Conservation (phyloP, 2,888 invertebrate species). For the Drosophila diplacantha region DNA sequence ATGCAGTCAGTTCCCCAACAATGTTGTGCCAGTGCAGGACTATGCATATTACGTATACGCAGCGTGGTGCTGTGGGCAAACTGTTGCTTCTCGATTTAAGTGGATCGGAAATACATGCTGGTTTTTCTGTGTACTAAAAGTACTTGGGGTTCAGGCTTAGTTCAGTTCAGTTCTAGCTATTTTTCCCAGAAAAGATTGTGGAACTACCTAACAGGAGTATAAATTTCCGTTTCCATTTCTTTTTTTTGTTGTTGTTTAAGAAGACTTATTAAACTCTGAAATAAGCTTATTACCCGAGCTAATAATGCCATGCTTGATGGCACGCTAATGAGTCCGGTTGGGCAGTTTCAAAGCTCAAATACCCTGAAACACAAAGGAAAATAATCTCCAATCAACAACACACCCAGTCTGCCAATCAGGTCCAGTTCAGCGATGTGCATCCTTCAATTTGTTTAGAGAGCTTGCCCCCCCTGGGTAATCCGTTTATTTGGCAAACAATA, state of each 20-base stretch:
- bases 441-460: conserved; percentile 1
- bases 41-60: conserved; percentile 21
- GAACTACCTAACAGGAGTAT: background rate
- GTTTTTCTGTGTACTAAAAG: background rate
- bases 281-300: background rate
- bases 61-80: conserved; percentile 1
- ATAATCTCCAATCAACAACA: background rate
- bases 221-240: background rate
- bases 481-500: conserved; percentile 9
- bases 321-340: background rate
- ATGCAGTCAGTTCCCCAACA: conserved; percentile 4
- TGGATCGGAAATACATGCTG: background rate
- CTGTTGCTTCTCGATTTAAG: conserved; percentile 8
- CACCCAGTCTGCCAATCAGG: background rate
- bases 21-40: background rate
- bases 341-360: too few relatives aligned
- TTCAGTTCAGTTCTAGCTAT: background rate
- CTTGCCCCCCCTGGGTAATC: background rate
- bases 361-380: background rate
- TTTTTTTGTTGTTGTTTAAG: background rate
- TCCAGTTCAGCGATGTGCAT: background rate
- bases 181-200: background rate
- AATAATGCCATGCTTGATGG: background rate
- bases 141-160: background rate
- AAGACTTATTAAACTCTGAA: background rate